These are phyloP conservation scores for Chymomyza procnemis DNA, from an alignment of 2,888 invertebrate species.

Conservation along the genomic window DNA sequence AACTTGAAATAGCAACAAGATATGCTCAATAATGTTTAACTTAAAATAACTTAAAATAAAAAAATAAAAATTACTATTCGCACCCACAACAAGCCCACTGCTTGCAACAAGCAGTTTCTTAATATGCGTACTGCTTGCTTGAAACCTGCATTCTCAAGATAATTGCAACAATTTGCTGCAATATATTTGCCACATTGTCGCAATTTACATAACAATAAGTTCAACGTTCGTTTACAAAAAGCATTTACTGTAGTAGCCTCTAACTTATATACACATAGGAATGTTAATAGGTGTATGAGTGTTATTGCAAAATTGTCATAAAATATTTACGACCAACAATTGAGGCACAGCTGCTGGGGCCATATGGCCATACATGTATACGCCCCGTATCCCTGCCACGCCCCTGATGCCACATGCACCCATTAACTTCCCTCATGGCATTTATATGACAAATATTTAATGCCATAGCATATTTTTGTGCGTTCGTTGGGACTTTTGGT, in stretches of 20 bases:
- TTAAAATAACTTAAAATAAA: too few relatives aligned
- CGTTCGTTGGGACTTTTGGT: slow-evolving; percentile 1
- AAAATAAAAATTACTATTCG: too few relatives aligned
- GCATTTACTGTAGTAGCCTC: neutral
- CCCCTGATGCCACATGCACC: neutral
- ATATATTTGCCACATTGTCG: neutral
- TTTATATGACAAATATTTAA: slow-evolving; percentile 2
- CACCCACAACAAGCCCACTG: too few relatives aligned
- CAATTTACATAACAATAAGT: neutral
- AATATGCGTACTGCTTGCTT: too few relatives aligned
- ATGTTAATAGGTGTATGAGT: slow-evolving; percentile 32
- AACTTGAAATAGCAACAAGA: too few relatives aligned
- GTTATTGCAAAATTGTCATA: slow-evolving; percentile 35
- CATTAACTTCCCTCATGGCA: neutral
- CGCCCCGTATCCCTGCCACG: neutral
- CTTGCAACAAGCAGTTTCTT: too few relatives aligned
- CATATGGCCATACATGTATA: neutral
- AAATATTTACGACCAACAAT: slow-evolving; percentile 45
- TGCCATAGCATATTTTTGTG: slow-evolving; percentile 10
- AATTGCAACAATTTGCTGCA: too few relatives aligned
- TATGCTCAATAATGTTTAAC: too few relatives aligned
- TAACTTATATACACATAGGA: slow-evolving; percentile 28
- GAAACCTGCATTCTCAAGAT: too few relatives aligned
- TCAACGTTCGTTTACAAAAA: neutral
- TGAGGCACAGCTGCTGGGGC: neutral